Evolutionary conservation across 2,888 invertebrate genomes (phyloP).

Genomic region (Liopterus haemorrhoidalis): DNA sequence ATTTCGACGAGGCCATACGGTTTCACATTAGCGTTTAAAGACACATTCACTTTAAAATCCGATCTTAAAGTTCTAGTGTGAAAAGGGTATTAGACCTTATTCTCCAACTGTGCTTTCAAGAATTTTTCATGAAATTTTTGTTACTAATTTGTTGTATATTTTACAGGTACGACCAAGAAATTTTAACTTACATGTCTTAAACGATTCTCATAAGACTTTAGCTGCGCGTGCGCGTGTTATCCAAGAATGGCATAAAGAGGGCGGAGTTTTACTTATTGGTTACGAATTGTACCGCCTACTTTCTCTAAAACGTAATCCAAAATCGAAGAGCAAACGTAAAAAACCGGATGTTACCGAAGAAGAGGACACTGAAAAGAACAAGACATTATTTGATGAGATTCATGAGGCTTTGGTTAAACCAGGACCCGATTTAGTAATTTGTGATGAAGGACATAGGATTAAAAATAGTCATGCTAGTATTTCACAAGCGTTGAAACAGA

Average conservation of each 20-base stretch:
- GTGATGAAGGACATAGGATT: conserved; percentile 95
- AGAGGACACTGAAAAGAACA: conserved; percentile 58
- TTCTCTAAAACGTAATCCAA: conserved; percentile 68
- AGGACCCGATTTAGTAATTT: conserved; percentile 90
- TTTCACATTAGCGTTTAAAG: no score
- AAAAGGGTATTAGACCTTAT: no score
- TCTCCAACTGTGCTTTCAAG: no score
- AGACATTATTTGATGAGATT: conserved; percentile 77
- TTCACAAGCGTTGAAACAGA: conserved; percentile 89
- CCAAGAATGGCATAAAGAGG: conserved; percentile 76
- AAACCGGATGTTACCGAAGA: conserved; percentile 34
- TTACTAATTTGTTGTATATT: no score
- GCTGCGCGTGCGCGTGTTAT: conserved; percentile 81
- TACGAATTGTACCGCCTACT: conserved; percentile 93
- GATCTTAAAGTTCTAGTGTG: no score
- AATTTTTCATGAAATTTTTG: not conserved
- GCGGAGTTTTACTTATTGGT: conserved; percentile 93
- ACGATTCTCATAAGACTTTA: conserved; percentile 90
- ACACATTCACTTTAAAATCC: no score
- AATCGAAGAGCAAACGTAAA: conserved; percentile 55
- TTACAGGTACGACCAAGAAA: conserved; percentile 56
- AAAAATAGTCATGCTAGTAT: conserved; percentile 98
- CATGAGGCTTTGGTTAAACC: conserved; percentile 80
- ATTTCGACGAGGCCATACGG: no score
- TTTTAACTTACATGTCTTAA: conserved; percentile 84